phyloP scores from a whole-genome alignment of 2,113 vertebrate genomes.

The Tetraodon nigroviridis region DNA sequence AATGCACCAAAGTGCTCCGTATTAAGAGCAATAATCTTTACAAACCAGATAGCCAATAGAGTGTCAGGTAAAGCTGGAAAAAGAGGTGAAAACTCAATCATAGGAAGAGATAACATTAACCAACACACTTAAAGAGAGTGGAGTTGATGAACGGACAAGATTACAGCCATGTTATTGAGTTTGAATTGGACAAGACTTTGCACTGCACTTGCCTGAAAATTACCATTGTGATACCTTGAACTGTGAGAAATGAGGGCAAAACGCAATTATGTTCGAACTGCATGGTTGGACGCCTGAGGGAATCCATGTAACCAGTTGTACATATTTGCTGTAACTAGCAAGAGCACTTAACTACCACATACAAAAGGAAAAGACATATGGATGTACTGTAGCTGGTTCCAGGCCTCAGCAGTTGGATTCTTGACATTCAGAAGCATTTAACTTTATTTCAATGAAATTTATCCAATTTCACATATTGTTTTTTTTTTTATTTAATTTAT shows the following conservation, averaged over 20 bases:
- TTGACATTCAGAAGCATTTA: not conserved
- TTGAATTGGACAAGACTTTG: conserved; percentile 75
- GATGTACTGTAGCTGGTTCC: conserved; percentile 20
- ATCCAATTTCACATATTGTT: not conserved
- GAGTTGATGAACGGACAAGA: conserved; percentile 76
- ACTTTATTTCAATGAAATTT: not conserved
- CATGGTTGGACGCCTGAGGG: conserved; percentile 40
- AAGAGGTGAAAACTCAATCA: conserved; percentile 98
- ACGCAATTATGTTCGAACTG: conserved; percentile 61
- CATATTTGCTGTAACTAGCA: conserved; percentile 59
- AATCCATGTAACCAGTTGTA: conserved; percentile 65
- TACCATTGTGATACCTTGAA: conserved; percentile 61
- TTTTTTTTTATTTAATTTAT: too few species aligned
- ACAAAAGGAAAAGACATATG: conserved; percentile 28
- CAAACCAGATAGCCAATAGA: conserved; percentile 94
- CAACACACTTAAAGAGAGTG: conserved; percentile 72
- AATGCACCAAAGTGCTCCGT: conserved; percentile 75
- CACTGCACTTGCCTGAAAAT: conserved; percentile 68
- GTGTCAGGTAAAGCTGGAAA: conserved; percentile 93
- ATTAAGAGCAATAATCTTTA: conserved; percentile 89
- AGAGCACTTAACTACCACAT: conserved; percentile 49
- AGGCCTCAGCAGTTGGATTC: conserved; percentile 4
- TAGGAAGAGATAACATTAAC: conserved; percentile 86
- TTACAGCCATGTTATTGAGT: conserved; percentile 73
- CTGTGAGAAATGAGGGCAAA: conserved; percentile 59